A percentile compares a stretch with the other conserved stretches of the same genome.
Evolutionary conservation across 2,888 invertebrate genomes (phyloP).

Genomic region (Hoplodrina blanda): DNA sequence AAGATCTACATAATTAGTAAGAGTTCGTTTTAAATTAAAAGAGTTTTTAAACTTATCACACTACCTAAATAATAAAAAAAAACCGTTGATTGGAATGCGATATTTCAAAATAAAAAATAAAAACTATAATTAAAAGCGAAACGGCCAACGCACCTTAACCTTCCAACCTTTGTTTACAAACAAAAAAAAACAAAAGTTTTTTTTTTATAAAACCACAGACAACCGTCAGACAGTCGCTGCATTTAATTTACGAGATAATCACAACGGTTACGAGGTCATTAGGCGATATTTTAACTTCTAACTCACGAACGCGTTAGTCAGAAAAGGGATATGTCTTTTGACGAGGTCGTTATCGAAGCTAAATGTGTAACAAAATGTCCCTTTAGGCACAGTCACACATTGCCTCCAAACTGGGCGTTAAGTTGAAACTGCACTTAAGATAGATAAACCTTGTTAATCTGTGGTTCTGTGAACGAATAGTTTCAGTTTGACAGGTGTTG

Average conservation of each 20-base stretch:
- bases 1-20: slow-evolving; percentile 17
- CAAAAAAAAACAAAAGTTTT: slow-evolving; percentile 7
- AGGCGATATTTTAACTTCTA: slow-evolving; percentile 60
- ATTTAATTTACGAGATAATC: slow-evolving; percentile 59
- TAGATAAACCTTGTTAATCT: slow-evolving; percentile 49
- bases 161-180: slow-evolving; percentile 7
- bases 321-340: slow-evolving; percentile 72
- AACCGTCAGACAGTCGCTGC: slow-evolving; percentile 47
- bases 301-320: slow-evolving; percentile 61
- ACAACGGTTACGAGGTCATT: slow-evolving; percentile 61
- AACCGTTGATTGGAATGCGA: too few species aligned
- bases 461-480: slow-evolving; percentile 42
- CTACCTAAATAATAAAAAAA: too few species aligned
- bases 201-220: slow-evolving; percentile 41
- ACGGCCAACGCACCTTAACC: neutral
- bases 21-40: slow-evolving; percentile 6
- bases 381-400: slow-evolving; percentile 51
- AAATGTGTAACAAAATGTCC: slow-evolving; percentile 62
- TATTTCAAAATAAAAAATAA: too few species aligned
- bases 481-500: slow-evolving; percentile 49
- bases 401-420: slow-evolving; percentile 42
- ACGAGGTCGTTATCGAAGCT: slow-evolving; percentile 64
- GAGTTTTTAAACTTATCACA: neutral
- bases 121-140: neutral
- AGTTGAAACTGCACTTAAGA: slow-evolving; percentile 52